phyloP scores from a whole-genome alignment of 2,888 invertebrate genomes.

The Melinaea marsaeus region DNA sequence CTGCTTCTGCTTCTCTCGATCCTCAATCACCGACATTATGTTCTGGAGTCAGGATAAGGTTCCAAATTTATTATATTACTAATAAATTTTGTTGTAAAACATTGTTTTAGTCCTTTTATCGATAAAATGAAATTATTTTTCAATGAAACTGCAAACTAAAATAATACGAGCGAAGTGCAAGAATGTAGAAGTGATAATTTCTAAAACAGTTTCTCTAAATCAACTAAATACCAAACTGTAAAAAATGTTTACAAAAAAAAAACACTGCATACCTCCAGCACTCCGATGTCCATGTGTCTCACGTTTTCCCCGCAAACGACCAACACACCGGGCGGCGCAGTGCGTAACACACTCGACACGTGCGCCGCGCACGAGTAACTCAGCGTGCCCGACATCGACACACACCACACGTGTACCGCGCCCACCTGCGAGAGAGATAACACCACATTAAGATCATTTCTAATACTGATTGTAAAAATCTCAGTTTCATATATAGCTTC shows the following conservation, averaged over 20 bases:
- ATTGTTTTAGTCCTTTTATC: too few relatives aligned
- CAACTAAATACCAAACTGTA: too few relatives aligned
- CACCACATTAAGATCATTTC: neutral
- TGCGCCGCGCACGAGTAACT: conserved; percentile 52
- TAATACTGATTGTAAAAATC: too few relatives aligned
- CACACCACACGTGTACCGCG: conserved; percentile 43
- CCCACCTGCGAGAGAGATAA: conserved; percentile 47
- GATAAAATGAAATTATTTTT: too few relatives aligned
- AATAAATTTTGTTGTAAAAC: too few relatives aligned
- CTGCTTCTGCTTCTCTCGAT: conserved; percentile 48
- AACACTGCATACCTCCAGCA: conserved; percentile 47
- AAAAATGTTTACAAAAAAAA: too few relatives aligned
- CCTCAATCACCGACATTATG: conserved; percentile 52
- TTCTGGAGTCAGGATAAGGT: conserved; percentile 45
- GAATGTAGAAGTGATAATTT: too few relatives aligned
- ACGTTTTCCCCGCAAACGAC: conserved; percentile 54
- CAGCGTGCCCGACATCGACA: conserved; percentile 45
- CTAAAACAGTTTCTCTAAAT: too few relatives aligned
- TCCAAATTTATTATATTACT: neutral
- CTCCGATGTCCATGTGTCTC: conserved; percentile 50
- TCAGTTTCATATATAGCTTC: too few relatives aligned
- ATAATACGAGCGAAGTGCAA: too few relatives aligned
- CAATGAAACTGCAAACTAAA: too few relatives aligned
- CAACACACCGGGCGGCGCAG: conserved; percentile 23
- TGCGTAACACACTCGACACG: conserved; percentile 38